Percentiles rank a stretch among this genome's conserved stretches.
Conservation (phyloP, 2,888 invertebrate species). For the Aphodius sticticus region DNA sequence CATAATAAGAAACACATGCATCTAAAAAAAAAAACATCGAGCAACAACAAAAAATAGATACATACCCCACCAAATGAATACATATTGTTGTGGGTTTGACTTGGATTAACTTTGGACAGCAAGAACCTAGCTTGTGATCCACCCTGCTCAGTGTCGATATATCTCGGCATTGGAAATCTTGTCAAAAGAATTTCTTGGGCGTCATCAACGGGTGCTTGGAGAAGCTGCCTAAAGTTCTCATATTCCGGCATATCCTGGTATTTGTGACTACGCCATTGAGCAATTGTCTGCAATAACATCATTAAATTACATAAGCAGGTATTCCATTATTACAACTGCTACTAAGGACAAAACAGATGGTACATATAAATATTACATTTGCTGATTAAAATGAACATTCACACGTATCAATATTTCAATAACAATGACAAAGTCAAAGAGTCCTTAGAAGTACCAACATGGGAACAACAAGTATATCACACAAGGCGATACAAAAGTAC, state of each 20-base stretch:
- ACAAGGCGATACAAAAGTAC: too few relatives aligned
- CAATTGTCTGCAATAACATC: constrained; percentile 79
- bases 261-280: constrained; percentile 93
- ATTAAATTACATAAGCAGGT: neutral
- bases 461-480: too few relatives aligned
- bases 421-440: too few relatives aligned
- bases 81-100: constrained; percentile 99
- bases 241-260: constrained; percentile 98
- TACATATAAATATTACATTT: too few relatives aligned
- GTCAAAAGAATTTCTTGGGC: constrained; percentile 96
- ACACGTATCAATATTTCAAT: too few relatives aligned
- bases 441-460: too few relatives aligned
- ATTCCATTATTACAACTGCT: neutral
- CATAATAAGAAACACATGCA: constrained; percentile 12
- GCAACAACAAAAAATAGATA: constrained; percentile 47
- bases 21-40: constrained; percentile 33
- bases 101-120: constrained; percentile 99
- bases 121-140: constrained; percentile 99
- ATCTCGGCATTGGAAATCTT: constrained; percentile 97
- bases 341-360: too few relatives aligned
- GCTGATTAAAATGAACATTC: too few relatives aligned
- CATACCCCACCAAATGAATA: constrained; percentile 93
- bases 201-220: constrained; percentile 96
- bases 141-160: constrained; percentile 99
- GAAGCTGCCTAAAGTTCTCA: constrained; percentile 94